These are phyloP conservation scores for Pandemis heparana DNA, from an alignment of 2,888 invertebrate genomes.

Conservation along the genomic window DNA sequence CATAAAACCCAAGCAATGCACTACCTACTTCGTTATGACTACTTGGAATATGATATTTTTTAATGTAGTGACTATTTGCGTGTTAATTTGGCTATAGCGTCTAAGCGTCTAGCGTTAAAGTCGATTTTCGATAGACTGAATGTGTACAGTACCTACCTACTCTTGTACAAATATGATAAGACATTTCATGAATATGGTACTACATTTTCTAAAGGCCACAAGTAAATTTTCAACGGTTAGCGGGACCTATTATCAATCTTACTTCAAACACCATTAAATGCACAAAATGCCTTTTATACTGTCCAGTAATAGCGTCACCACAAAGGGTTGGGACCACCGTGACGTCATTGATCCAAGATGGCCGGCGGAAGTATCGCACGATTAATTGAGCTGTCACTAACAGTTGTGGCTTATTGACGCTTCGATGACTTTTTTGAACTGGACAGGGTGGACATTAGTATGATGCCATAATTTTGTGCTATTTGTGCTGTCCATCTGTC, in stretches of 20 bases:
- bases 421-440: conserved; percentile 44
- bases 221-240: conserved; percentile 27
- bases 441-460: conserved; percentile 14
- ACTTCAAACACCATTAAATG: conserved; percentile 20
- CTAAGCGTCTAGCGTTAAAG: too few relatives aligned
- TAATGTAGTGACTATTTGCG: too few relatives aligned
- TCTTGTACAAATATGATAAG: too few relatives aligned
- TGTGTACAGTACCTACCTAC: too few relatives aligned
- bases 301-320: conserved; percentile 20
- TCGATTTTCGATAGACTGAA: too few relatives aligned
- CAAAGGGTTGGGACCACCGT: conserved; percentile 55
- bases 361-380: conserved; percentile 53
- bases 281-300: conserved; percentile 18
- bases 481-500: conserved; percentile 29
- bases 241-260: conserved; percentile 3
- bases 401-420: conserved; percentile 54
- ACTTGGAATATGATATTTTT: too few relatives aligned
- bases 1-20: background rate
- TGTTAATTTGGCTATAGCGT: too few relatives aligned
- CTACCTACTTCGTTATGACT: too few relatives aligned
- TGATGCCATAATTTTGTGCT: conserved; percentile 39
- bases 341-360: conserved; percentile 49
- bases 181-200: too few relatives aligned
- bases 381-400: conserved; percentile 49
- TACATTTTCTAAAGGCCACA: conserved; percentile 10